Evolutionary conservation across 2,797 vertebrate species (phyloP), one percentile per base, ranked within the genome.

Genomic region (Acrocephalus scirpaceus): DNA sequence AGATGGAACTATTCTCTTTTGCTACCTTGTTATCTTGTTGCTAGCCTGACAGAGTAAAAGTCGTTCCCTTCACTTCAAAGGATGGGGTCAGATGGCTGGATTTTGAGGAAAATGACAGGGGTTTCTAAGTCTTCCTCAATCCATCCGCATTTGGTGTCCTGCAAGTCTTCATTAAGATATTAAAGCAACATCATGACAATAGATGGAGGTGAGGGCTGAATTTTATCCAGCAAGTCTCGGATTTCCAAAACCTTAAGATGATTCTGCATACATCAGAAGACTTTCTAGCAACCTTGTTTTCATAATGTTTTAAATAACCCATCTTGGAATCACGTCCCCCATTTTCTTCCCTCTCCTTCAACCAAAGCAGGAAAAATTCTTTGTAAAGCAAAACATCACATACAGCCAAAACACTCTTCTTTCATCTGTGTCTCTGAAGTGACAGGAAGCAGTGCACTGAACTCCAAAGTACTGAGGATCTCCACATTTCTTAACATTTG

Each of bases 91-190:
- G 29, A 13, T 56, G 77, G 11, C 13, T 87, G 48, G 34, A 30
- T 47, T 29, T 32, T 47, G 40, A 78, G 51, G 21, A 57, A 53
- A 34, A 27, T 38, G 5, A 45, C 7, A 20, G 26, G 13, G 23
- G 9, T 48, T 60, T 32, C 26, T 45, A 64, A 58, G 5, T 54
- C 16, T 78, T 51, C 34, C 5, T 70, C 60, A 56, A 3, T 19
- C 26, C 47, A 40, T n/a, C 58, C 0, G 1, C n/a, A 75, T 32
- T 2, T 77, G 29, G 5, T 1, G 2, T 56, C 11, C 47, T 81
- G 30, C 34, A 65, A 67, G 4, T 16, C 5, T 67, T 90, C 53
- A 48, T 40, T 53, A 65, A 48, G 30, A 8, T 45, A 56, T 17
- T 27, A 42, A 60, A 78, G 14, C 8, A 61, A 42, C 7, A 44